A percentile compares a stretch with the other conserved stretches of the same genome.
These are phyloP conservation scores for Ormyrus nitidulus DNA, from an alignment of 2,888 invertebrate species.

Conservation along the genomic window DNA sequence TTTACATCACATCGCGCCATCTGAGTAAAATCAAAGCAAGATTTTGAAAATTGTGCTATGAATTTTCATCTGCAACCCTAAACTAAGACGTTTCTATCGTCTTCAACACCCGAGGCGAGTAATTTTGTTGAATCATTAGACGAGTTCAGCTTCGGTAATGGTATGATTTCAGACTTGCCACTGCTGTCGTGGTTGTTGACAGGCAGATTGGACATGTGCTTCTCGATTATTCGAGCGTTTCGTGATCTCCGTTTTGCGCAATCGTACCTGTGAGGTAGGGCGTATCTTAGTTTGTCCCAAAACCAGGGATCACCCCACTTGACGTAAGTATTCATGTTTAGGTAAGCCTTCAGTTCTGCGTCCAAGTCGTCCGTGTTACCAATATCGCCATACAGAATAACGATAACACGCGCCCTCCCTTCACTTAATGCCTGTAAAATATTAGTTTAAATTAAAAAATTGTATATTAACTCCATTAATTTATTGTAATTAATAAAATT, in stretches of 20 bases:
- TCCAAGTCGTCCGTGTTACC: slow-evolving; percentile 80
- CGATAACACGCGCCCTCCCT: slow-evolving; percentile 82
- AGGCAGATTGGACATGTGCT: slow-evolving; percentile 38
- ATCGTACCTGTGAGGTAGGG: slow-evolving; percentile 79
- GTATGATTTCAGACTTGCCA: slow-evolving; percentile 27
- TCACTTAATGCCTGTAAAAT: slow-evolving; percentile 80
- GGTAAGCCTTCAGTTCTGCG: slow-evolving; percentile 82
- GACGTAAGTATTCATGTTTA: slow-evolving; percentile 87
- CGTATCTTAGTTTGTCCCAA: slow-evolving; percentile 86
- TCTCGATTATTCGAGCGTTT: slow-evolving; percentile 36
- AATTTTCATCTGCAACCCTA: no score
- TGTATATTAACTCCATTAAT: no score
- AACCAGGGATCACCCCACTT: slow-evolving; percentile 90
- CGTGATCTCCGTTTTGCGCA: slow-evolving; percentile 17
- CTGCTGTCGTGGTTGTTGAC: background rate
- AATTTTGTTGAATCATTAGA: slow-evolving; percentile 39
- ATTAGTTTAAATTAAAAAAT: background rate
- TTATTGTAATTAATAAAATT: no score
- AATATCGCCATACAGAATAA: slow-evolving; percentile 84
- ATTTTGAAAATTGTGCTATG: no score
- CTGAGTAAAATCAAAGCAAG: no score
- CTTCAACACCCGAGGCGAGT: slow-evolving; percentile 24
- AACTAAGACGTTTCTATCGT: background rate
- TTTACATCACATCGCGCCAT: no score
- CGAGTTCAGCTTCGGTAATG: slow-evolving; percentile 30